These are phyloP conservation scores for Magallana ariakensis DNA, from an alignment of 1,140 invertebrate genomes.

Conservation along the genomic window DNA sequence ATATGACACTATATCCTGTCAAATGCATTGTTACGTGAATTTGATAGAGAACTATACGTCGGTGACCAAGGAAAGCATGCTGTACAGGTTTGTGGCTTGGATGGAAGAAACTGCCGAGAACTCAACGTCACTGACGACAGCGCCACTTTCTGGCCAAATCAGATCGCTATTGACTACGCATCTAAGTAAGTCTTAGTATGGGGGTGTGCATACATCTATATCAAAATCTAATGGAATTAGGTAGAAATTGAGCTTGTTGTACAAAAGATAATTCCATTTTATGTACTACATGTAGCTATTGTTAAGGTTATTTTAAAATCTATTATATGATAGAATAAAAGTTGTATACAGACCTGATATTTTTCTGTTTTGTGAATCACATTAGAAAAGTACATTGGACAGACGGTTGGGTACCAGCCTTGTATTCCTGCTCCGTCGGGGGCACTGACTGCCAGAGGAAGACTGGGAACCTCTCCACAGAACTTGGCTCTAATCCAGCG, in stretches of 20 bases:
- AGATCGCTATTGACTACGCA: constrained; percentile 1
- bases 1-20: too few species aligned
- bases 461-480: neutral
- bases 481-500: neutral
- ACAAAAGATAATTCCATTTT: too few species aligned
- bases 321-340: too few species aligned
- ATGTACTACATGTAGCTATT: too few species aligned
- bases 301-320: too few species aligned
- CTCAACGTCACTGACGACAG: neutral
- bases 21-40: too few species aligned
- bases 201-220: too few species aligned
- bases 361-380: too few species aligned
- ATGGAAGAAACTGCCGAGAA: constrained; percentile 26
- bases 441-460: neutral
- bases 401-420: constrained; percentile 26
- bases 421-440: neutral
- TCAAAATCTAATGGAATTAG: too few species aligned
- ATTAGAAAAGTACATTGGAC: constrained; percentile 23
- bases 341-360: too few species aligned
- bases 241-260: too few species aligned
- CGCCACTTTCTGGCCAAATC: constrained; percentile 38
- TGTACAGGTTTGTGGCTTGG: neutral
- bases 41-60: constrained; percentile 11
- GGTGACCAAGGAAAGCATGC: constrained; percentile 27
- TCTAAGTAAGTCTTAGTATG: neutral